These are phyloP conservation scores for Hydrochoerus hydrochaeris DNA, from an alignment of 2,113 vertebrate species.

Conservation along the genomic window DNA sequence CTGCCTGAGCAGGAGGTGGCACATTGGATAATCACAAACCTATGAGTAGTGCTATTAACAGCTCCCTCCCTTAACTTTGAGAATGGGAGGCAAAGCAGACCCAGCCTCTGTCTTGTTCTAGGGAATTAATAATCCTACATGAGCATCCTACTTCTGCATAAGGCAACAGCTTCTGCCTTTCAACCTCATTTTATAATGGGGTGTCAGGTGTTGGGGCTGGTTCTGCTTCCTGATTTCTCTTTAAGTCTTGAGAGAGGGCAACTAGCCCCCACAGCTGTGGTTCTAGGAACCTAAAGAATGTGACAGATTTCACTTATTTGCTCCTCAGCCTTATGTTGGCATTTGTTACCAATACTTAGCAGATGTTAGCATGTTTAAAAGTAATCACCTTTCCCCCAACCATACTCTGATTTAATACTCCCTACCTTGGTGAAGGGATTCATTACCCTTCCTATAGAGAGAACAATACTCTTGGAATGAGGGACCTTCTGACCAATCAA, in stretches of 20 bases:
- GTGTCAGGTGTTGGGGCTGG: not conserved
- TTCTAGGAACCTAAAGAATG: conserved; percentile 2
- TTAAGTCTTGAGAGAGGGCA: not conserved
- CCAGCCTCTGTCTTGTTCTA: not conserved
- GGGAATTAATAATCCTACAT: not conserved
- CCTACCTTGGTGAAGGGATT: not conserved
- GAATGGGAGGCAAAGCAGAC: not conserved
- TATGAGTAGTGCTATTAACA: not conserved
- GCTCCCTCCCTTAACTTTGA: not conserved
- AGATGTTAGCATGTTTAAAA: conserved; percentile 37
- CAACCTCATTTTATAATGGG: not conserved
- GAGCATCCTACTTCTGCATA: not conserved
- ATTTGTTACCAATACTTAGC: not conserved
- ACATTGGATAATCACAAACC: not conserved
- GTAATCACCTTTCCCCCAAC: not conserved
- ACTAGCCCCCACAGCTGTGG: not conserved
- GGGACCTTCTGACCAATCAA: not conserved
- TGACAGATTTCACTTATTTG: not conserved
- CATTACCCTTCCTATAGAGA: not conserved
- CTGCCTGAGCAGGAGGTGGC: not conserved
- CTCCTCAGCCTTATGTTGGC: not conserved
- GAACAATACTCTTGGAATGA: not conserved
- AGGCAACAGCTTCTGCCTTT: not conserved
- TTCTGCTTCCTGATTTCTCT: not conserved
- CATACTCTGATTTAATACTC: not conserved